Percentiles rank a stretch among this genome's conserved stretches.
phyloP scores from a whole-genome alignment of 2,888 invertebrate genomes.

The Cephonodes hylas region DNA sequence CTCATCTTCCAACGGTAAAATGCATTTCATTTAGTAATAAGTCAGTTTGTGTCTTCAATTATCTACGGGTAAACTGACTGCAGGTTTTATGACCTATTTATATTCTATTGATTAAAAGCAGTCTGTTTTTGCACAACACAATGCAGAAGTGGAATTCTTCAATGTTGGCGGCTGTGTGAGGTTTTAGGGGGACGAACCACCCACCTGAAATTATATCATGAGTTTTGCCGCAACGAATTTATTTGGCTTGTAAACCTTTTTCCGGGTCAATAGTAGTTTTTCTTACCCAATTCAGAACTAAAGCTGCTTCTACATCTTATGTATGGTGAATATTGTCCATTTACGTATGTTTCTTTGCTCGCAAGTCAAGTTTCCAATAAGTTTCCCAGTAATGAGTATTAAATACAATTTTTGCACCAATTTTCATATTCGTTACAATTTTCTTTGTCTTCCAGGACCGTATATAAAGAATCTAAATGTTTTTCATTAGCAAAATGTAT shows the following conservation, averaged over 20 bases:
- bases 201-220: not conserved
- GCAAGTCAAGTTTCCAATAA: too few relatives aligned
- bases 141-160: not conserved
- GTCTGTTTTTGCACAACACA: not conserved
- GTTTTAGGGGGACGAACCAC: not conserved
- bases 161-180: not conserved
- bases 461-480: too few relatives aligned
- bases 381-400: too few relatives aligned
- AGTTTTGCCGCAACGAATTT: not conserved
- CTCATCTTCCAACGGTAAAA: not conserved
- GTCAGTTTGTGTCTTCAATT: not conserved
- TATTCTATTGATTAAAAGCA: not conserved
- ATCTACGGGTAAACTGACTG: not conserved
- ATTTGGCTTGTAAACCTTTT: not conserved
- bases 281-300: too few relatives aligned
- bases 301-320: too few relatives aligned
- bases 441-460: too few relatives aligned
- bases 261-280: too few relatives aligned
- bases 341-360: too few relatives aligned
- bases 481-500: not conserved
- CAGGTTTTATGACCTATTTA: conserved; percentile 4
- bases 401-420: too few relatives aligned
- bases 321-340: too few relatives aligned
- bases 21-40: not conserved
- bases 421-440: too few relatives aligned